Evolutionary conservation across 53 echinoderm and acorn worm genomes (phyloP), one percentile per base, ranked within the genome.

Genomic region (Astropecten irregularis): DNA sequence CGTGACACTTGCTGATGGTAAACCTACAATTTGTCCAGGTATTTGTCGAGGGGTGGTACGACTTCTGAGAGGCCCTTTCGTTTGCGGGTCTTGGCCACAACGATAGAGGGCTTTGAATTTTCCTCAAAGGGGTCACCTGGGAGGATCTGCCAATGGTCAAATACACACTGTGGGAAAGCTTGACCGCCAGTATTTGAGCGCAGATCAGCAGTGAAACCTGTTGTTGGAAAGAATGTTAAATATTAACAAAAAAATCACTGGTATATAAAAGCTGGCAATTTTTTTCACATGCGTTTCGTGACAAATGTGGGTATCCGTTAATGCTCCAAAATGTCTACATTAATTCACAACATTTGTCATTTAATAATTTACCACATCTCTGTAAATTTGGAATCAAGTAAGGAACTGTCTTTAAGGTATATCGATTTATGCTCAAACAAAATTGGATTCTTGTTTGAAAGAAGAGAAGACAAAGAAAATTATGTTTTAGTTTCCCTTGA

Each of bases 161-260:
- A 96, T 26, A 96, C 91, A 50, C 96, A 96, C 89, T 96, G 96
- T 31, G 96, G 96, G 83, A 93, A 96, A 5, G 93, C 96, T 50
- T 96, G 91, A 7, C 96, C 96, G 25, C 93, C 91, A 13, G 96
- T 96, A 42, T 91, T 88, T 67, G 93, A 91, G 54, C 96, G 93
- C 3, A 96, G 91, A 59, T 96, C 96, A 55, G 96, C 96, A 5
- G 96, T 96, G 77, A 96, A 96, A n/a, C 96, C 96, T 96, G 86
- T 0, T 61, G 34, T 4, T n/a, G n/a, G n/a, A n/a, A n/a, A n/a
- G n/a, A n/a, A n/a, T n/a, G n/a, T n/a, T n/a, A 61, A 28, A 61
- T 5, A 6, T 52, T 27, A 76, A 33, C 23, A 84, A 33, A 65
- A 26, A 4, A 29, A 4, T 16, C 23, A 25, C 30, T 27, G 23